These are phyloP conservation scores for Propithecus deckenii DNA, from an alignment of 2,797 vertebrate genomes.

Conservation along the genomic window DNA sequence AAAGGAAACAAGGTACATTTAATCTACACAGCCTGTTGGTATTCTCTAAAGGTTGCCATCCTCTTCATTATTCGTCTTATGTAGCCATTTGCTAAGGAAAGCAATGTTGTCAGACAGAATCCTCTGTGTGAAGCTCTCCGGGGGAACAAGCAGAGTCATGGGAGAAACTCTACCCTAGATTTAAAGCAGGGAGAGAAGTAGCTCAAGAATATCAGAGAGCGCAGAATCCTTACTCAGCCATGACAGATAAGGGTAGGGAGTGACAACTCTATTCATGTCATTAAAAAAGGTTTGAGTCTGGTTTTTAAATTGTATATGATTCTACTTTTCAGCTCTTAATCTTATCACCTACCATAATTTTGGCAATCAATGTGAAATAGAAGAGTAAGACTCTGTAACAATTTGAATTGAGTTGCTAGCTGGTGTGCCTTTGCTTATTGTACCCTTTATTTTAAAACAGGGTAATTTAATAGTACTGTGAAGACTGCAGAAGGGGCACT, in stretches of 20 bases:
- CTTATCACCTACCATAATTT: conserved; percentile 12
- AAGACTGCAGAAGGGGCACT: not conserved
- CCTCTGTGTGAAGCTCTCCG: not conserved
- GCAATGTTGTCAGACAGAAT: conserved; percentile 31
- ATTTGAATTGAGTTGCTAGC: conserved; percentile 2
- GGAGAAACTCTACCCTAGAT: not conserved
- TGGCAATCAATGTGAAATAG: conserved; percentile 14
- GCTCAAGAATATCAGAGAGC: conserved; percentile 31
- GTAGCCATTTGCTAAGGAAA: conserved; percentile 49
- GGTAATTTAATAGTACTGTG: not conserved
- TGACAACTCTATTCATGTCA: not conserved
- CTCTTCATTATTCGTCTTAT: conserved; percentile 42
- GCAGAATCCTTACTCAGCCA: not conserved
- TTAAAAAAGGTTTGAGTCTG: not conserved
- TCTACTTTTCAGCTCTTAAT: conserved; percentile 27
- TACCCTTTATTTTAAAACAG: conserved; percentile 41
- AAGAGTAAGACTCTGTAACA: conserved; percentile 15
- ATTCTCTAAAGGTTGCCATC: conserved; percentile 38
- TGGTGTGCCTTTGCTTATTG: conserved; percentile 26
- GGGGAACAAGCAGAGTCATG: conserved; percentile 12
- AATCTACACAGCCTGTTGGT: conserved; percentile 59
- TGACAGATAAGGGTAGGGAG: not conserved
- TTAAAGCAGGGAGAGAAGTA: conserved; percentile 47
- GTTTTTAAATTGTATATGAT: not conserved
- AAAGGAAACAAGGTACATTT: conserved; percentile 61